phyloP scores from a whole-genome alignment of 2,113 vertebrate genomes.

The Pseudorectes ferrugineus region DNA sequence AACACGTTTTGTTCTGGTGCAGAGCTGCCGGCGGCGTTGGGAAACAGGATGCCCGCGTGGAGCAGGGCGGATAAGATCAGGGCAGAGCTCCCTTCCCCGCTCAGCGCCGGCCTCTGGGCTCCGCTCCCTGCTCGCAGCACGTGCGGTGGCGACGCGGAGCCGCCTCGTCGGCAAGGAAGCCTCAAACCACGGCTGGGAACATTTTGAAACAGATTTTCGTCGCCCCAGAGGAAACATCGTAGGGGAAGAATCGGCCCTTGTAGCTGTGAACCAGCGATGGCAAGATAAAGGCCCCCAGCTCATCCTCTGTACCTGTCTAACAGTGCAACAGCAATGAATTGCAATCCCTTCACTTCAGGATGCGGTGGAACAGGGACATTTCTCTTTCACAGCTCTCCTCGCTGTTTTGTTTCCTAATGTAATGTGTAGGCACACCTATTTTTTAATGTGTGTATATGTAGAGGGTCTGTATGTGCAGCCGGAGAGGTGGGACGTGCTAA shows the following conservation, averaged over 20 bases:
- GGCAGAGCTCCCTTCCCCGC: constrained; percentile 21
- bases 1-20: not conserved
- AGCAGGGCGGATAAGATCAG: constrained; percentile 57
- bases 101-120: not conserved
- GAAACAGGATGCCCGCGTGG: constrained; percentile 5
- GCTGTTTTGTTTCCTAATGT: not conserved
- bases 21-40: not conserved
- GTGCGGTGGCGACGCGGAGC: not conserved
- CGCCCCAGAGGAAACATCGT: constrained; percentile 8
- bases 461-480: not conserved
- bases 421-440: not conserved
- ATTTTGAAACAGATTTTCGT: constrained; percentile 50
- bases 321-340: not conserved
- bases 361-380: not conserved
- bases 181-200: constrained; percentile 12
- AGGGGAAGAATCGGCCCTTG: not conserved
- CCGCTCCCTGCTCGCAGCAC: constrained; percentile 1
- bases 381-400: not conserved
- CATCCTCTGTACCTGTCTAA: not conserved
- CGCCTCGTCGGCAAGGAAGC: constrained; percentile 53
- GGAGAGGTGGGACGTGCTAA: rapidly evolving
- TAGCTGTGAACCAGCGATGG: not conserved
- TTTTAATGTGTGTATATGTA: not conserved
- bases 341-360: not conserved
- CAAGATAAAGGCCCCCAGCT: not conserved